phyloP scores from a whole-genome alignment of 92 coral and sea anemone species.

The Blastomussa wellsi region DNA sequence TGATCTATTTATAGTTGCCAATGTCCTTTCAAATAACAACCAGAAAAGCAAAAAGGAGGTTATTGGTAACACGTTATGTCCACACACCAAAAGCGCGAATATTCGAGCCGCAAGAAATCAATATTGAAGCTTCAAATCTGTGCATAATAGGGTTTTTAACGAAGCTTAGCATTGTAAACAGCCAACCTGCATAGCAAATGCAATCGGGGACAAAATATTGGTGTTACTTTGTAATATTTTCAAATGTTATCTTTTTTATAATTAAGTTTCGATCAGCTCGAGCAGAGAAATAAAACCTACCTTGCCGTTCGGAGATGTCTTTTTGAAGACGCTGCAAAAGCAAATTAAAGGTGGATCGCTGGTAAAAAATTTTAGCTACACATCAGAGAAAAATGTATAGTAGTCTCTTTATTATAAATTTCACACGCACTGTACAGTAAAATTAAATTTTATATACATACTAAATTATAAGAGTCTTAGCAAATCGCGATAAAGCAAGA shows the following conservation, averaged over 20 bases:
- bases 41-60: background rate
- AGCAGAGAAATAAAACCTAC: conserved; percentile 43
- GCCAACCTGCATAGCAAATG: background rate
- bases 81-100: conserved; percentile 2
- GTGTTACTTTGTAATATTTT: background rate
- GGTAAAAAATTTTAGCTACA: conserved; percentile 8
- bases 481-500: background rate
- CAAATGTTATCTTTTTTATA: background rate
- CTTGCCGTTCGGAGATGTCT: conserved; percentile 97
- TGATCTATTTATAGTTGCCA: background rate
- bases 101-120: background rate
- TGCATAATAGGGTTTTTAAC: conserved; percentile 2
- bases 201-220: conserved; percentile 7
- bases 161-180: conserved; percentile 8
- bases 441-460: background rate
- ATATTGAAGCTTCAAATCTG: background rate
- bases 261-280: background rate
- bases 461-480: background rate
- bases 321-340: conserved; percentile 91
- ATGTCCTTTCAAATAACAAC: background rate
- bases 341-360: conserved; percentile 18
- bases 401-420: background rate
- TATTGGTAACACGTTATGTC: background rate
- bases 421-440: background rate
- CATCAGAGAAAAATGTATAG: background rate